These are phyloP conservation scores for Drosophila meridiana DNA, from an alignment of 2,888 invertebrate genomes.

Conservation along the genomic window DNA sequence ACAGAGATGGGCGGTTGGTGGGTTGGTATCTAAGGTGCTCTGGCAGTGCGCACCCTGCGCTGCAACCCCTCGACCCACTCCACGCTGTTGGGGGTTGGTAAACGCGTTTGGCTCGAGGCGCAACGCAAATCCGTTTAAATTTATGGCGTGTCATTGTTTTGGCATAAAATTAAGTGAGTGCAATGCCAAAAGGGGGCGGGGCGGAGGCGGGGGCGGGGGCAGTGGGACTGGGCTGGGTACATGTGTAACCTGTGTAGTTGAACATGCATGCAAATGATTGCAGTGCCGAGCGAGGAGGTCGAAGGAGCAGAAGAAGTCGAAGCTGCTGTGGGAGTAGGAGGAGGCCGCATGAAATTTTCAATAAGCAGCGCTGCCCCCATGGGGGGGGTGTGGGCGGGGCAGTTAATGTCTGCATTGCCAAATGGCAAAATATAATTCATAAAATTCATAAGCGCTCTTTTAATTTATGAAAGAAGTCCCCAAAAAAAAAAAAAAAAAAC, in stretches of 20 bases:
- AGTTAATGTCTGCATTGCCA: slow-evolving; percentile 48
- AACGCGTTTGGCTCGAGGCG: slow-evolving; percentile 62
- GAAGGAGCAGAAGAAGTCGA: not conserved
- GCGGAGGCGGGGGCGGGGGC: not conserved
- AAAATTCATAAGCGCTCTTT: slow-evolving; percentile 79
- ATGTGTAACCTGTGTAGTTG: slow-evolving; percentile 65
- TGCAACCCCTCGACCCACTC: slow-evolving; percentile 17
- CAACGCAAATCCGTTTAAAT: slow-evolving; percentile 78
- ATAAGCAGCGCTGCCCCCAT: slow-evolving; percentile 63
- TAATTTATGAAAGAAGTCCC: slow-evolving; percentile 70
- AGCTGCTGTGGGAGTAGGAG: not conserved
- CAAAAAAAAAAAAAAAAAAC: slow-evolving; percentile 8
- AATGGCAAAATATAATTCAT: slow-evolving; percentile 68
- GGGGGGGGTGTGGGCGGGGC: slow-evolving; percentile 12
- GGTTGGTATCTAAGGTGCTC: slow-evolving; percentile 20
- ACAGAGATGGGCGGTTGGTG: not conserved
- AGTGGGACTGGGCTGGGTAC: not conserved
- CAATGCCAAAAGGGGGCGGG: slow-evolving; percentile 11
- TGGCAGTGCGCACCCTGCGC: slow-evolving; percentile 40
- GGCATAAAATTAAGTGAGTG: slow-evolving; percentile 81
- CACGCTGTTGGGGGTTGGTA: slow-evolving; percentile 38
- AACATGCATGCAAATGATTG: slow-evolving; percentile 76
- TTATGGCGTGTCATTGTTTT: slow-evolving; percentile 81
- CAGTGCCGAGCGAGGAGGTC: slow-evolving; percentile 4
- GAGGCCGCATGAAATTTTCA: slow-evolving; percentile 63